Evolutionary conservation across 2,888 invertebrate species (phyloP).

Genomic region (Petrolisthes cinctipes): DNA sequence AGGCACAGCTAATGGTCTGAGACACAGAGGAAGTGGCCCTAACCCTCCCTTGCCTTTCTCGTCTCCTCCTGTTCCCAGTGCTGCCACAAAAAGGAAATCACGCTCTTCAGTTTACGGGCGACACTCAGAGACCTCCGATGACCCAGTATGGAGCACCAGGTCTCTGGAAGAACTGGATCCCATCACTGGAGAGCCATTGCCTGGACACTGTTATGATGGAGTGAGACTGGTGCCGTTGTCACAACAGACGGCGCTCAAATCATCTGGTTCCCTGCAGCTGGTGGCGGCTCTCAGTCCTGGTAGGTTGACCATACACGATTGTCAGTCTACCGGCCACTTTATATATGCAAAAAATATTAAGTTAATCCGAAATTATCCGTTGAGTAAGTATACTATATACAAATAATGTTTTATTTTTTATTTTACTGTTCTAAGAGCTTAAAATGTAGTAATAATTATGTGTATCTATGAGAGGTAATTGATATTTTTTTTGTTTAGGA

Average conservation of each 20-base stretch:
- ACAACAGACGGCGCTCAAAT: constrained; percentile 41
- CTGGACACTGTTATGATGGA: constrained; percentile 34
- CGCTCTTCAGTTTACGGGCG: constrained; percentile 13
- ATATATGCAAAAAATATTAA: background rate
- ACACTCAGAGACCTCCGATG: constrained; percentile 8
- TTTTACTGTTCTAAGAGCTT: background rate
- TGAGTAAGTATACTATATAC: background rate
- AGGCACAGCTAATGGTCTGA: constrained; percentile 32
- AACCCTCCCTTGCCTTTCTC: constrained; percentile 12
- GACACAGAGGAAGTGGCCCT: constrained; percentile 37
- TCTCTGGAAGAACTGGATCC: constrained; percentile 42
- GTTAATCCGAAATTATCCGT: background rate
- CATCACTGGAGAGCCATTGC: background rate
- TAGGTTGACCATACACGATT: background rate
- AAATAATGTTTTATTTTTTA: background rate
- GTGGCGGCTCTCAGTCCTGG: constrained; percentile 49
- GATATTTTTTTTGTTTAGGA: no score
- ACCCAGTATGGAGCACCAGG: constrained; percentile 22
- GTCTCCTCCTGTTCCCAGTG: constrained; percentile 18
- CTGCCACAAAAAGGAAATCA: background rate
- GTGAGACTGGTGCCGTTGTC: constrained; percentile 51
- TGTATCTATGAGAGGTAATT: no score
- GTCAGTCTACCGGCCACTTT: background rate
- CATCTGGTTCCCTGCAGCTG: constrained; percentile 47
- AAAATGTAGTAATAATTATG: background rate